Conservation (phyloP, 2,888 invertebrate genomes). For the Philereme vetulata region DNA sequence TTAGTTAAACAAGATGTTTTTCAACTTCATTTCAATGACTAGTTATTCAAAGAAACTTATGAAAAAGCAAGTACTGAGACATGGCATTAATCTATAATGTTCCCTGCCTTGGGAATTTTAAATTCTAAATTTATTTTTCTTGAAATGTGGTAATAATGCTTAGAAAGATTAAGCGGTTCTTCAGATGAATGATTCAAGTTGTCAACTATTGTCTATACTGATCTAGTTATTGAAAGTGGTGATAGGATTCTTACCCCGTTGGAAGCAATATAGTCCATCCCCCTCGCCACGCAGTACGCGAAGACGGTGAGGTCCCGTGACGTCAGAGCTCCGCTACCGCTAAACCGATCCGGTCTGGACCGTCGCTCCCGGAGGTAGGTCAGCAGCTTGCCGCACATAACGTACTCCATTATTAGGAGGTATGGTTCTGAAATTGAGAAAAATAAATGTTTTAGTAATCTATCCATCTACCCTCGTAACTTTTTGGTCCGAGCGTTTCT, state of each 20-base stretch:
- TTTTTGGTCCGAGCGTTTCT: too few species aligned
- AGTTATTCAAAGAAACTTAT: neutral
- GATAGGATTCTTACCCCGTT: slow-evolving; percentile 84
- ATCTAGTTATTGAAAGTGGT: too few species aligned
- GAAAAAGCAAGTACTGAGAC: neutral
- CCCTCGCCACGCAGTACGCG: slow-evolving; percentile 91
- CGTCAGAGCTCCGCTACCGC: slow-evolving; percentile 86
- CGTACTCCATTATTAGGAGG: slow-evolving; percentile 93
- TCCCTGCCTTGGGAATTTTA: too few species aligned
- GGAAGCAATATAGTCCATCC: slow-evolving; percentile 93
- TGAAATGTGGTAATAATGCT: too few species aligned
- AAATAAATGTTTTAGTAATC: neutral
- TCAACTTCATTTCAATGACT: too few species aligned
- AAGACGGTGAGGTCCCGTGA: slow-evolving; percentile 91
- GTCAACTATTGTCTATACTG: too few species aligned
- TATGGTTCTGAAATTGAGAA: slow-evolving; percentile 87
- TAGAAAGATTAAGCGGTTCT: too few species aligned
- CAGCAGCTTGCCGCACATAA: slow-evolving; percentile 91
- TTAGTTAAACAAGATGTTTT: too few species aligned
- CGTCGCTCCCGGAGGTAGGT: slow-evolving; percentile 87
- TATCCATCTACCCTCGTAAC: too few species aligned
- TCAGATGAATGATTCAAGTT: too few species aligned
- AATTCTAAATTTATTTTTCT: too few species aligned
- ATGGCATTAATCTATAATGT: neutral
- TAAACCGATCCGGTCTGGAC: slow-evolving; percentile 84